phyloP scores from a whole-genome alignment of 1,140 invertebrate species.

The Papilio dardanus region DNA sequence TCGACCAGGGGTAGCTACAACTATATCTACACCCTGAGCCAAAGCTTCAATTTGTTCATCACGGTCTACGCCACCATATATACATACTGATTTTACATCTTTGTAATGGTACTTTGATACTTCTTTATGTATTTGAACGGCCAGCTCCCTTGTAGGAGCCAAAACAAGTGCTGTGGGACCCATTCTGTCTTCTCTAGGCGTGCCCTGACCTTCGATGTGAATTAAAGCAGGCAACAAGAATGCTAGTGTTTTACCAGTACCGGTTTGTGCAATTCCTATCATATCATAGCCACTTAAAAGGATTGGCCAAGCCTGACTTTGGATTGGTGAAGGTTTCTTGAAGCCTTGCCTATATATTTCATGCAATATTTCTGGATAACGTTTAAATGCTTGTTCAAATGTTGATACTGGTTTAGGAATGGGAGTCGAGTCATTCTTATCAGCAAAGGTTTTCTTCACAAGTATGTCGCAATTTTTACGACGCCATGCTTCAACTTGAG shows the following conservation, averaged over 20 bases:
- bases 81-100: constrained; percentile 92
- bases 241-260: constrained; percentile 95
- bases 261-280: constrained; percentile 97
- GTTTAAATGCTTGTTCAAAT: constrained; percentile 93
- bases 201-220: constrained; percentile 92
- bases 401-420: constrained; percentile 93
- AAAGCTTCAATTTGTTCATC: constrained; percentile 88
- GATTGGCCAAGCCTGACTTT: constrained; percentile 95
- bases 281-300: constrained; percentile 92
- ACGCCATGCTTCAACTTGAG: constrained; percentile 85
- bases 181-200: constrained; percentile 85
- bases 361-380: constrained; percentile 91
- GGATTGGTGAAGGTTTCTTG: constrained; percentile 93
- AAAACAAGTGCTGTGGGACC: constrained; percentile 94
- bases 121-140: constrained; percentile 95
- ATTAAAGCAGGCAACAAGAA: constrained; percentile 95
- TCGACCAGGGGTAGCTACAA: constrained; percentile 94
- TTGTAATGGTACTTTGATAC: constrained; percentile 93
- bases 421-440: constrained; percentile 68
- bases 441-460: constrained; percentile 83
- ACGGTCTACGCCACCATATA: constrained; percentile 93
- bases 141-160: constrained; percentile 95
- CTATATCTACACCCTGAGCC: constrained; percentile 90
- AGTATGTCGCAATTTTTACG: constrained; percentile 88
- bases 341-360: constrained; percentile 94